A percentile compares a stretch with the other conserved stretches of the same genome.
Conservation (phyloP, 2,797 vertebrate species). For the Artibeus jamaicensis region DNA sequence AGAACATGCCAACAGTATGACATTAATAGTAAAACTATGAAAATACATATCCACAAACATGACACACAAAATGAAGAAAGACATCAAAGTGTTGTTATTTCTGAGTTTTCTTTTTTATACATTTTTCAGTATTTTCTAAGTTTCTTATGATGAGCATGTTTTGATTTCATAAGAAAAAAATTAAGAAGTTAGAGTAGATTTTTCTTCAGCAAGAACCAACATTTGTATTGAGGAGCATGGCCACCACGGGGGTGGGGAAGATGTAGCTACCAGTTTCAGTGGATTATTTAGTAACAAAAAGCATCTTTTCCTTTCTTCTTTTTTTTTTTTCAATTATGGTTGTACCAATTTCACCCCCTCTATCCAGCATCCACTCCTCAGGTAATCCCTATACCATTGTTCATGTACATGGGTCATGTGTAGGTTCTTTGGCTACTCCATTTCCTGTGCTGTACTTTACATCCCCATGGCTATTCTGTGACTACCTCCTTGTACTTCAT, state of each 20-base stretch:
- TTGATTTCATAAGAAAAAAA: neutral
- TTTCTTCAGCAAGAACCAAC: neutral
- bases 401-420: too few species aligned
- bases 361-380: too few species aligned
- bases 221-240: neutral
- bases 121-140: neutral
- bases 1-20: slow-evolving; percentile 13
- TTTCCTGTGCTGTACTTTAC: too few species aligned
- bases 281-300: neutral
- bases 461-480: too few species aligned
- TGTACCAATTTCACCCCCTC: neutral
- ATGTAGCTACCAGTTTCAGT: neutral
- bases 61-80: neutral
- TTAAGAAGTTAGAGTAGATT: neutral
- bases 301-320: neutral
- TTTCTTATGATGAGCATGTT: neutral
- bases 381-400: too few species aligned
- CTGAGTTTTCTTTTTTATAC: neutral
- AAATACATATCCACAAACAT: neutral
- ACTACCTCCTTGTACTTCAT: too few species aligned
- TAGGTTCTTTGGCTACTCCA: too few species aligned
- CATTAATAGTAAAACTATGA: slow-evolving; percentile 8
- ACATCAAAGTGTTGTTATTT: neutral
- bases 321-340: neutral
- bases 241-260: neutral